A percentile compares a stretch with the other conserved stretches of the same genome.
Evolutionary conservation across 2,113 vertebrate genomes (phyloP).

Genomic region (Tychaedon coryphoeus): DNA sequence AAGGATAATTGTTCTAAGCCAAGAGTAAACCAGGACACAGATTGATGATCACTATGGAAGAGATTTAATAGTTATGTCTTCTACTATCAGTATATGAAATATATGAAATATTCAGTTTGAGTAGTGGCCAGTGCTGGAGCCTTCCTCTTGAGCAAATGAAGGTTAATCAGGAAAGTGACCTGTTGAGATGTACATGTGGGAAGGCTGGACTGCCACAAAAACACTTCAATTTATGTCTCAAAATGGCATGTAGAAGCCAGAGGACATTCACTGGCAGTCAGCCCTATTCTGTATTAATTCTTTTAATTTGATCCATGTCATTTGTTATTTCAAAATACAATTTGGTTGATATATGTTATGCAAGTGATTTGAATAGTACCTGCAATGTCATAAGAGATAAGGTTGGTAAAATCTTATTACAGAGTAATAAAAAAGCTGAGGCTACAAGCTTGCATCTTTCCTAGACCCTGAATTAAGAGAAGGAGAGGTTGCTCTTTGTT

Average conservation of each 20-base stretch:
- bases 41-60: background rate
- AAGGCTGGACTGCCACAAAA: background rate
- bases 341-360: background rate
- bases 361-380: background rate
- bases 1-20: background rate
- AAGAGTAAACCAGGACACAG: background rate
- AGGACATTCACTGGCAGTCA: background rate
- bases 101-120: background rate
- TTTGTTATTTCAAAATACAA: background rate
- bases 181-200: fast-evolving
- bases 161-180: background rate
- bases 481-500: background rate
- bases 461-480: background rate
- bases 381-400: background rate
- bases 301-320: background rate
- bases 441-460: background rate
- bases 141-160: background rate
- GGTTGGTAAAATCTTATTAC: background rate
- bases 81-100: background rate
- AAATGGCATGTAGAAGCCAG: background rate
- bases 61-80: background rate
- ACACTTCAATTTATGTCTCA: background rate
- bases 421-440: background rate
- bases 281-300: background rate
- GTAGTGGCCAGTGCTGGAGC: background rate